These are phyloP conservation scores for Pygmarrhopalites habei DNA, from an alignment of 1,140 invertebrate species.

Conservation along the genomic window DNA sequence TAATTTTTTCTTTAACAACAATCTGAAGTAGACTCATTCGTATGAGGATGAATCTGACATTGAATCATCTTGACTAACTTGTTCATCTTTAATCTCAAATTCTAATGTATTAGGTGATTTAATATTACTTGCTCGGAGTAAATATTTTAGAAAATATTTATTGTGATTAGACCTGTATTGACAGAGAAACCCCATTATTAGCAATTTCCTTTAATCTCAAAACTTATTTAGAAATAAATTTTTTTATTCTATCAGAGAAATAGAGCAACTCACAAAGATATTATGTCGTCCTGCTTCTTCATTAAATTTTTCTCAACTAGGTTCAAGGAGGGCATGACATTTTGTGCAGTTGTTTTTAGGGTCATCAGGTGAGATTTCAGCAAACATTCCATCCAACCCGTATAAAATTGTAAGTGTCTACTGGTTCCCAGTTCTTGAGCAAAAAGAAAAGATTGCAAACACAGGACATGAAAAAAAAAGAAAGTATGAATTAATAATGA, in stretches of 20 bases:
- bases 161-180: slow-evolving; percentile 7
- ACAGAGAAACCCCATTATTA: too few species aligned
- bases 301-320: slow-evolving; percentile 5
- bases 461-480: too few species aligned
- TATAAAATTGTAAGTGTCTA: slow-evolving; percentile 78
- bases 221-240: too few species aligned
- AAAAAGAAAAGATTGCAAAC: too few species aligned
- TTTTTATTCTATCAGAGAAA: too few species aligned
- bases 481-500: too few species aligned
- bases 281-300: slow-evolving; percentile 8
- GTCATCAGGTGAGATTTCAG: slow-evolving; percentile 55
- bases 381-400: slow-evolving; percentile 66
- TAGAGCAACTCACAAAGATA: slow-evolving; percentile 1
- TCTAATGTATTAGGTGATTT: neutral
- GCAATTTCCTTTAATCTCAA: too few species aligned
- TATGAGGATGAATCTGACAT: neutral
- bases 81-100: slow-evolving; percentile 5
- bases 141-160: slow-evolving; percentile 6
- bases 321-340: neutral
- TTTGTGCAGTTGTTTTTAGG: slow-evolving; percentile 45
- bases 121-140: neutral
- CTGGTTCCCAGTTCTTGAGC: slow-evolving; percentile 62
- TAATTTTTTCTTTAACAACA: too few species aligned
- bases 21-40: too few species aligned
- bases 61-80: neutral